These are phyloP conservation scores for Cryptotermes secundus DNA, from an alignment of 1,140 invertebrate genomes.

Conservation along the genomic window DNA sequence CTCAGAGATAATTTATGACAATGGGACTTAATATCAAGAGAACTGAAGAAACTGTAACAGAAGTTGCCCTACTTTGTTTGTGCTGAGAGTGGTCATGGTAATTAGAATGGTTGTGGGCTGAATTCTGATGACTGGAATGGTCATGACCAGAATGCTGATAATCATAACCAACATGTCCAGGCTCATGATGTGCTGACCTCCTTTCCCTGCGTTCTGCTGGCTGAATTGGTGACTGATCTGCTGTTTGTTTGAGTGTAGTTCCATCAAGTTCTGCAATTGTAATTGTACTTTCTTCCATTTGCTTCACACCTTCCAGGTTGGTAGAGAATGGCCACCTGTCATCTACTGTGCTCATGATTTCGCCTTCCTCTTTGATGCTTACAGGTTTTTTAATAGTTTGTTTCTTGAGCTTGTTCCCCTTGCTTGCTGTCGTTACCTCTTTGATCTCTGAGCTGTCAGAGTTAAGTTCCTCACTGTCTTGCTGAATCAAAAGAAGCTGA, in stretches of 20 bases:
- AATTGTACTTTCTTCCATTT: background rate
- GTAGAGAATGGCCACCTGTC: background rate
- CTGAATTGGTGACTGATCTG: background rate
- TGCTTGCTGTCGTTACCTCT: slow-evolving; percentile 23
- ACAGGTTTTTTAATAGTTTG: slow-evolving; percentile 38
- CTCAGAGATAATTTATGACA: background rate
- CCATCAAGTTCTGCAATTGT: background rate
- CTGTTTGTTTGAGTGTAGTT: background rate
- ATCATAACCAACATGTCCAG: slow-evolving; percentile 37
- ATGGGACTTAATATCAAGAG: background rate
- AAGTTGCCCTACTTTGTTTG: background rate
- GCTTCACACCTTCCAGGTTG: background rate
- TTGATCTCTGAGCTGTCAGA: slow-evolving; percentile 38
- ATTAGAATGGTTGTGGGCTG: background rate
- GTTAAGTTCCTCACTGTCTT: slow-evolving; percentile 27
- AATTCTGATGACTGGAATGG: slow-evolving; percentile 35
- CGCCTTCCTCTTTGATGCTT: slow-evolving; percentile 34
- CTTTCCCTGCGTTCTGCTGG: slow-evolving; percentile 40
- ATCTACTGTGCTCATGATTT: slow-evolving; percentile 21
- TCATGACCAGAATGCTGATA: slow-evolving; percentile 36
- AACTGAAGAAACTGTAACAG: background rate
- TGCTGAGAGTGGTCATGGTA: background rate
- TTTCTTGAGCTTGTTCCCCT: slow-evolving; percentile 29
- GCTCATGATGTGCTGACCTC: slow-evolving; percentile 44
- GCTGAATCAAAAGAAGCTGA: slow-evolving; percentile 37